Base-by-base conservation (phyloP, 1,140 invertebrate genomes). In the Heliconius congener region DNA sequence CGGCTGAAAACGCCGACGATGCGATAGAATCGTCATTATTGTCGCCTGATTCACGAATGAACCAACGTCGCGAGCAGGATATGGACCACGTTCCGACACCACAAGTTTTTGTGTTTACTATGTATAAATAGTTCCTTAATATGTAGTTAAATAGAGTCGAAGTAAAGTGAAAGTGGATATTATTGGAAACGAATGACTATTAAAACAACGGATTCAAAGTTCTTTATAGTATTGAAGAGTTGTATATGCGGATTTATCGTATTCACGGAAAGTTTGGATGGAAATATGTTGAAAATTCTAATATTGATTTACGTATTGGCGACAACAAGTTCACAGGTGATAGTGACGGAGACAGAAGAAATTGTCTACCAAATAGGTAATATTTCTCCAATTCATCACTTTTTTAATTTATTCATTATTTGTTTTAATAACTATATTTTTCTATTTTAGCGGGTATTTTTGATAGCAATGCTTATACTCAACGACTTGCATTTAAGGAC, bases 301-400 rank as follows among this genome's bases (percentile, higher is more conserved):
- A 72, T 72, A 42, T 72, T 13, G 34, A 55, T 76, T 80, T 46
- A 37, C 30, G 66, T 75, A 39, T 39, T 75, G 34, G 3, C 30
- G n/a, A 75, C 74, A 39, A 42, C 55, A 66, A 66, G 13, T 73
- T 72, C 86, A 23, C 84, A 91, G 73, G 78, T 90, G 50, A 76
- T 84, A 18, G 82, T 84, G 37, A 81, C 80, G 39, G 82, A 87
- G 80, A 86, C 81, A 66, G 57, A 70, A 66, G 80, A 87, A 60
- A 82, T 87, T 73, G 84, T 85, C 30, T 91, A 86, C 79, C 83
- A 90, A 84, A 88, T 92, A 78, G 91, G 89, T 91, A 77, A 88
- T 66, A 66, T 66, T 8, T n/a, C n/a, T 11, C 19, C 8, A 23
- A 0, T 2, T 9, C 19, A 55, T 23, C 9, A 30, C 30, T 30